Base-by-base conservation (phyloP, 2,797 vertebrate genomes). In the Sebastes steindachneri region DNA sequence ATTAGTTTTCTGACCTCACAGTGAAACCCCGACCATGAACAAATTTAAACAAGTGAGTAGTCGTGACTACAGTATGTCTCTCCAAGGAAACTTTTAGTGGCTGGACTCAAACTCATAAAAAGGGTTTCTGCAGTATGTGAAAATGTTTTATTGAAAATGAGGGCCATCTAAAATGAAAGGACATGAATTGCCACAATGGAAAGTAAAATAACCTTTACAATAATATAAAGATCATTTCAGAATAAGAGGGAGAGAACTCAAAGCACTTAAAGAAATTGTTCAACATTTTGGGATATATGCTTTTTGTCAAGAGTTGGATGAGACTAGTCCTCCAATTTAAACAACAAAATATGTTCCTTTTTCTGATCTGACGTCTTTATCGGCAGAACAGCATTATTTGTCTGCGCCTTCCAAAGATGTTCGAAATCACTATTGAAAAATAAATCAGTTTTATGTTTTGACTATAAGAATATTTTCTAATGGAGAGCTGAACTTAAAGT, bases 1-100 rank as follows among this genome's bases (percentile, higher is more conserved):
- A 92, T 91, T 90, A 58, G 35, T 83, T 88, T 69, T 65, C 54
- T 84, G 83, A 87, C 84, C 84, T 86, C 53, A 82, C 25, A 62
- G 63, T 75, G 58, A 84, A 87, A 67, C 17, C 48, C n/a, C 68
- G 59, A 71, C 54, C 51, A 63, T 70, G 31, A 76, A 70, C 62
- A 66, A 64, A 68, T 82, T 65, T 60, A 73, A 84, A 83, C 57
- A 80, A 77, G 41, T 57, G 28, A 62, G 37, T 55, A 45, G 45
- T 60, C n/a, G n/a, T 62, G 9, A 54, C 28, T 69, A 23, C 37
- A 62, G n/a, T 17, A 41, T 48, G 41, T 66, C 64, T 82, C 64
- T 70, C 51, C 23, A 55, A 54, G 29, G 37, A 55, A 72, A 75
- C n/a, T 21, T 74, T 75, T 15, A 72, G 9, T 66, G 19, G 67